Conservation (phyloP, 2,113 vertebrate species). For the Malurus cyaneus region DNA sequence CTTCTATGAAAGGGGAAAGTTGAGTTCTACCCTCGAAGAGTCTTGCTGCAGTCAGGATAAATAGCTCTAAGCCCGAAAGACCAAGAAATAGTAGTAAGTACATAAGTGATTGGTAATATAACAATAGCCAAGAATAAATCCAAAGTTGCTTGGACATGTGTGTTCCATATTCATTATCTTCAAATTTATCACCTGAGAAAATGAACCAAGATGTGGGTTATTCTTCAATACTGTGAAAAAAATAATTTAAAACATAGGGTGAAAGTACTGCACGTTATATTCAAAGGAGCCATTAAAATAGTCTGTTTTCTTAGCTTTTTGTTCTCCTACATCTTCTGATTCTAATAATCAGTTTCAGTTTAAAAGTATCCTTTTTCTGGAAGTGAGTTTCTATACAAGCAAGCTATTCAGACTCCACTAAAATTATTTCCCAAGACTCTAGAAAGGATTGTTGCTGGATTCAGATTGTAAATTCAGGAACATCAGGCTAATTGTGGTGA, state of each 20-base stretch:
- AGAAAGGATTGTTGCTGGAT: neutral
- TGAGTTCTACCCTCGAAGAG: neutral
- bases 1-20: neutral
- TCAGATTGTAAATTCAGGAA: neutral
- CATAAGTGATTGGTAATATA: neutral
- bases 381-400: neutral
- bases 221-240: neutral
- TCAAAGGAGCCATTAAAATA: neutral
- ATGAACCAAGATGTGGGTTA: neutral
- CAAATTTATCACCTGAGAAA: neutral
- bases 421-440: neutral
- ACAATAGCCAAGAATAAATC: neutral
- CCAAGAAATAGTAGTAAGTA: neutral
- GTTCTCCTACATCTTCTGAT: neutral
- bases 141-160: neutral
- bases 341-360: neutral
- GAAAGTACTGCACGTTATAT: neutral
- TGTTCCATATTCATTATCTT: neutral
- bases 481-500: neutral
- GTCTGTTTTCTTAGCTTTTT: neutral
- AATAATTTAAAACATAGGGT: neutral
- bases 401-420: neutral
- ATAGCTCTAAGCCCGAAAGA: neutral
- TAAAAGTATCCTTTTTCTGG: neutral
- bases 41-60: neutral